Percentiles rank a stretch among this genome's conserved stretches.
Conservation (phyloP, 2,888 invertebrate genomes). For the Eupithecia insigniata region DNA sequence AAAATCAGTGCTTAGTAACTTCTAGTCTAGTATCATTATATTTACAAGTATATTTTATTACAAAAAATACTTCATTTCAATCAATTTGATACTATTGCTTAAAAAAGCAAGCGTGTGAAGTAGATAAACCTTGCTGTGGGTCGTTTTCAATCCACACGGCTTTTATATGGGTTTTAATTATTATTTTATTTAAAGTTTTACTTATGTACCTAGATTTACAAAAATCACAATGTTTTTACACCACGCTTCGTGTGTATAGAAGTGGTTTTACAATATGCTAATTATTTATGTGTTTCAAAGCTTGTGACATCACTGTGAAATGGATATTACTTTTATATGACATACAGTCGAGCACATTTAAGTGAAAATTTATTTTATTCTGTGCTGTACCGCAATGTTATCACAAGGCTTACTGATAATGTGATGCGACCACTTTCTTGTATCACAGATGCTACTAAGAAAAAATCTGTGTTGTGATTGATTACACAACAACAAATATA, state of each 20-base stretch:
- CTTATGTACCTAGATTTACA: neutral
- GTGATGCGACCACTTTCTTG: constrained; percentile 81
- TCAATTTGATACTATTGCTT: neutral
- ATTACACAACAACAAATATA: constrained; percentile 74
- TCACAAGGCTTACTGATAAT: constrained; percentile 80
- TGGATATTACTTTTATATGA: constrained; percentile 9
- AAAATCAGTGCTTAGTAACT: neutral
- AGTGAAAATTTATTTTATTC: constrained; percentile 70
- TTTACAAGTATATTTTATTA: neutral
- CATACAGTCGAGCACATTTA: constrained; percentile 61
- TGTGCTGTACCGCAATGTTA: constrained; percentile 73
- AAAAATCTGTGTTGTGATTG: constrained; percentile 78
- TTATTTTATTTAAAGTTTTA: neutral
- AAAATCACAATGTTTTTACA: neutral
- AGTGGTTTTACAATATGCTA: neutral
- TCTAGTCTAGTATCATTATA: neutral
- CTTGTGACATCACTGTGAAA: constrained; percentile 28
- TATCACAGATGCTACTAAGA: constrained; percentile 82
- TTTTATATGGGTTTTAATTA: neutral
- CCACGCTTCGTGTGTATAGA: neutral
- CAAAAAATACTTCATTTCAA: neutral
- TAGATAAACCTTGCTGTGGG: neutral
- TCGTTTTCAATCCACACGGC: neutral
- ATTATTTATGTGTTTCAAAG: constrained; percentile 19
- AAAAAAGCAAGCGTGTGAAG: neutral